phyloP scores from a whole-genome alignment of 2,113 vertebrate genomes.

The Phrynosoma blainvillii region DNA sequence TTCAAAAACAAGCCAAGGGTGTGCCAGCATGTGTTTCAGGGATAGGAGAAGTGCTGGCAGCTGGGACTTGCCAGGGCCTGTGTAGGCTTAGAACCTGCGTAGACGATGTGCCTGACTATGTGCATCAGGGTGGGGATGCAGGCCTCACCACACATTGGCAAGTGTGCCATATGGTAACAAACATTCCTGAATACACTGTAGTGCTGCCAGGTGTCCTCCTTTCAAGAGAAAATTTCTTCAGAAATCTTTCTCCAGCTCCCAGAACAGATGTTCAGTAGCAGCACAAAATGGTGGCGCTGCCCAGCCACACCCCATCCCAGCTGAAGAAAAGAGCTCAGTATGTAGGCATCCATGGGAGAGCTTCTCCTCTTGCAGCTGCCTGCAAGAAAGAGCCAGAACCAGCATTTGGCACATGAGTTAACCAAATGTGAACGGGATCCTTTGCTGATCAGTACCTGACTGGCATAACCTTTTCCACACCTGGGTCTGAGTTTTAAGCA shows the following conservation, averaged over 20 bases:
- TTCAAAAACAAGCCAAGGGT: slow-evolving; percentile 23
- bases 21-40: slow-evolving; percentile 20
- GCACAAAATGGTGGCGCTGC: background rate
- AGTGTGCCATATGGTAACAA: slow-evolving; percentile 4
- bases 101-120: background rate
- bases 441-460: background rate
- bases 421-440: too few species aligned
- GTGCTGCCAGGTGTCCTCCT: background rate
- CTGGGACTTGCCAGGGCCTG: slow-evolving; percentile 13
- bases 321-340: background rate
- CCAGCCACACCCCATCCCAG: background rate
- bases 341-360: background rate
- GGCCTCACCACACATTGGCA: background rate
- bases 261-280: background rate
- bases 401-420: background rate
- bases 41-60: slow-evolving; percentile 12
- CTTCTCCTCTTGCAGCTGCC: background rate
- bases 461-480: background rate
- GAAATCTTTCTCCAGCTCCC: background rate
- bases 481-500: background rate
- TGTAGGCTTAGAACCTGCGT: background rate
- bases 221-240: slow-evolving; percentile 1
- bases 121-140: background rate
- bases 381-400: background rate
- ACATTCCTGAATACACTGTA: background rate